Conservation (phyloP, 2,888 invertebrate species). For the Rhaphigaster nebulosa region DNA sequence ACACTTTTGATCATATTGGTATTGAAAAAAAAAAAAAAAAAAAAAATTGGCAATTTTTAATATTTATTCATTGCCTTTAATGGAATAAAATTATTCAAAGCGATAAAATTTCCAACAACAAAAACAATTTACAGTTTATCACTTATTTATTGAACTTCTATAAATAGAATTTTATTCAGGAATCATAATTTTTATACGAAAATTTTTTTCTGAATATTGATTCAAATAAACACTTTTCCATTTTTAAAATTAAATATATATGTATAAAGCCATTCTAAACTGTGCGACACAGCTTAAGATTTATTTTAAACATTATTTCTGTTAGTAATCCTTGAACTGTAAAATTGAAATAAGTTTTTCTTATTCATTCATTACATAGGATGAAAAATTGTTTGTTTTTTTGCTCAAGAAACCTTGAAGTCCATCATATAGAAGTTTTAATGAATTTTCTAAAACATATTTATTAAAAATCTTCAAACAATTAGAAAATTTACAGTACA, state of each 20-base stretch:
- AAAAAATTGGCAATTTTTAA: background rate
- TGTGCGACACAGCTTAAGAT: background rate
- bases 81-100: slow-evolving; percentile 20
- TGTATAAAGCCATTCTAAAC: no score
- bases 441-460: background rate
- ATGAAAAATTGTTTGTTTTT: background rate
- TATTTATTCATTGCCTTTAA: background rate
- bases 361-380: background rate
- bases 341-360: background rate
- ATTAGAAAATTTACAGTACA: background rate
- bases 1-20: background rate
- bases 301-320: no score
- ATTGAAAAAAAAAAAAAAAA: background rate
- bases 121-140: background rate
- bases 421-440: background rate
- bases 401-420: background rate
- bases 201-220: no score
- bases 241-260: no score
- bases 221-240: no score
- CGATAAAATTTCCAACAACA: background rate
- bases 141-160: background rate
- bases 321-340: background rate
- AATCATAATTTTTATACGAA: background rate
- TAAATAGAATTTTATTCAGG: background rate
- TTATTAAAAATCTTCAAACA: background rate